Evolutionary conservation across 2,888 invertebrate species (phyloP), one percentile per base, ranked within the genome.

Genomic region (Carabus problematicus): DNA sequence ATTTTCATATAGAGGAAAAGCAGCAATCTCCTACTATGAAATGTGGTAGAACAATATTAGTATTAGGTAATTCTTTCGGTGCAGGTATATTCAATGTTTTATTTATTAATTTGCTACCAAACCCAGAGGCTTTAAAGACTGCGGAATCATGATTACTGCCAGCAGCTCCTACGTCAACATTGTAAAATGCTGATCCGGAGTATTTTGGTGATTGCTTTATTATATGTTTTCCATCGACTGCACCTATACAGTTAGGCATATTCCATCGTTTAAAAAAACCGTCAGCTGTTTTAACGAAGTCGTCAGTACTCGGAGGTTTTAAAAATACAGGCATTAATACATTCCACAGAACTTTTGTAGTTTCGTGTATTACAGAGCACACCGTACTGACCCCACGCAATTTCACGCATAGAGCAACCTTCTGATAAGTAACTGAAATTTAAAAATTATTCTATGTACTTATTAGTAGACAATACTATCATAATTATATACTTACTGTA

Each of bases 11-110:
- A 74, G 60, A 43, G 72, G 73, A 69, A 76, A 76, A 8, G 75
- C 74, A 66, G 74, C 73, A 71, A n/a, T 75, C 75, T 1, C 72
- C 74, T 14, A 75, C 68, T 16, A 75, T 59, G 47, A 67, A 70
- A 41, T 72, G 72, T 11, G 72, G 74, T 62, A 75, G 64, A 16
- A n/a, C n/a, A n/a, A n/a, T n/a, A n/a, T n/a, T n/a, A n/a, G n/a
- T n/a, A n/a, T n/a, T n/a, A n/a, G n/a, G 60, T 16, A 60, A 12
- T 60, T 18, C 43, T 43, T 43, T 60, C 19, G 42, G 9, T n/a
- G 41, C 42, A 8, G 60, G 60, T 39, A 60, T 12, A 41, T 16
- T 40, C 9, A 60, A 43, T 43, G 11, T 12, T 6, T n/a, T 18
- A 43, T 14, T 8, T 43, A 60, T 14, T 11, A 60, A 7, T 3